These are phyloP conservation scores for Illadopsis cleaveri DNA, from an alignment of 2,113 vertebrate species.

Conservation along the genomic window DNA sequence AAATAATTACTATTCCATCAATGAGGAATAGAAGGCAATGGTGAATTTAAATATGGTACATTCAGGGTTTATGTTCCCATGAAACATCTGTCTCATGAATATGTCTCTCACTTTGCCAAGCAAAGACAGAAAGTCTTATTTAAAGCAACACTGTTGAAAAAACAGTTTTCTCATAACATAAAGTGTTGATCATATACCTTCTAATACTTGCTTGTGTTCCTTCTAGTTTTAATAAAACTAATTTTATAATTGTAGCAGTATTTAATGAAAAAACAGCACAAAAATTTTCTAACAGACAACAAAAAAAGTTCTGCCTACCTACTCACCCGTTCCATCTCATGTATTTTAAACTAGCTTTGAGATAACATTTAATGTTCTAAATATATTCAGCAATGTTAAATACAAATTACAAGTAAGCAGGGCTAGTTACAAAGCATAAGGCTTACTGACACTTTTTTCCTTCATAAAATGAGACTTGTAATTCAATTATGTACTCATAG, in stretches of 20 bases:
- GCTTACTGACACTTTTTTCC: not conserved
- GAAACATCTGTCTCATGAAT: not conserved
- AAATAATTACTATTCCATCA: not conserved
- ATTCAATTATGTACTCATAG: conserved; percentile 68
- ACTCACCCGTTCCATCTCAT: not conserved
- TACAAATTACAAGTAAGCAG: not conserved
- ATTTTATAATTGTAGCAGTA: not conserved
- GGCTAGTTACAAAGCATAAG: not conserved
- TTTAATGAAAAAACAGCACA: not conserved
- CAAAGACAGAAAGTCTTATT: not conserved
- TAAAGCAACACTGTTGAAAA: not conserved
- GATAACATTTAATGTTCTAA: not conserved
- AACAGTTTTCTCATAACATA: not conserved
- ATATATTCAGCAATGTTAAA: not conserved
- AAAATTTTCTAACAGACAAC: not conserved
- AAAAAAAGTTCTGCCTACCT: not conserved
- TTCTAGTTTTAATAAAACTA: not conserved
- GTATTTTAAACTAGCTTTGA: not conserved
- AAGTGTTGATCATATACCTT: not conserved
- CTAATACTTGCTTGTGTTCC: not conserved
- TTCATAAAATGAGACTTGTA: conserved; percentile 60
- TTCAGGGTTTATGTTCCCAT: not conserved
- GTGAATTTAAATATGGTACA: not conserved
- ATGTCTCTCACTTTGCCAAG: not conserved
- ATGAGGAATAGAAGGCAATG: not conserved